phyloP scores from a whole-genome alignment of 1,140 invertebrate genomes.

The Dendrolimus punctatus region DNA sequence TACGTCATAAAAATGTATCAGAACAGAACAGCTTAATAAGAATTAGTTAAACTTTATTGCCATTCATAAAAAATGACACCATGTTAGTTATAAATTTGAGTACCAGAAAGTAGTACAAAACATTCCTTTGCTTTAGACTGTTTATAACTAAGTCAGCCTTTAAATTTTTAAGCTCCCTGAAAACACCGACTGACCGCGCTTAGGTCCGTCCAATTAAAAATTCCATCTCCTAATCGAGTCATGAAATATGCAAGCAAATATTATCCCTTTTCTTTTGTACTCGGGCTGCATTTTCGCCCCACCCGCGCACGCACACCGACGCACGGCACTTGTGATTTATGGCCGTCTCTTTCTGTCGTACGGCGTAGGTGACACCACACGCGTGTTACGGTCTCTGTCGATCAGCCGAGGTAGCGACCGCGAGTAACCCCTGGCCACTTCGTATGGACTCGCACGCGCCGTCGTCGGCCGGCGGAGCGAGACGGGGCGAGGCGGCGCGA shows the following conservation, averaged over 20 bases:
- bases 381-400: constrained; percentile 42
- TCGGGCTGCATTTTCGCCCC: constrained; percentile 67
- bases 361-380: constrained; percentile 20
- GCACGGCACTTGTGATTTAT: constrained; percentile 57
- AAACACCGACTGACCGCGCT: constrained; percentile 51
- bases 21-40: too few species aligned
- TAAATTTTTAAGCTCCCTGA: constrained; percentile 14
- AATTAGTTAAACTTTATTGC: too few species aligned
- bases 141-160: not conserved
- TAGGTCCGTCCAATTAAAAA: constrained; percentile 69
- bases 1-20: too few species aligned
- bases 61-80: too few species aligned
- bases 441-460: constrained; percentile 64
- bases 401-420: constrained; percentile 59
- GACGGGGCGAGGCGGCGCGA: constrained; percentile 56
- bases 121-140: too few species aligned
- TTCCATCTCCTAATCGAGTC: constrained; percentile 72
- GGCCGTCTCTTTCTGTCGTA: constrained; percentile 43
- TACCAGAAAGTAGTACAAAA: constrained; percentile 8
- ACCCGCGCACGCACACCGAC: constrained; percentile 69
- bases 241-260: constrained; percentile 72
- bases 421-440: constrained; percentile 68
- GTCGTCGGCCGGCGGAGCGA: constrained; percentile 59
- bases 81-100: too few species aligned
- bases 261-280: constrained; percentile 69